Conservation (phyloP, 2,797 vertebrate genomes). For the Manis javanica region DNA sequence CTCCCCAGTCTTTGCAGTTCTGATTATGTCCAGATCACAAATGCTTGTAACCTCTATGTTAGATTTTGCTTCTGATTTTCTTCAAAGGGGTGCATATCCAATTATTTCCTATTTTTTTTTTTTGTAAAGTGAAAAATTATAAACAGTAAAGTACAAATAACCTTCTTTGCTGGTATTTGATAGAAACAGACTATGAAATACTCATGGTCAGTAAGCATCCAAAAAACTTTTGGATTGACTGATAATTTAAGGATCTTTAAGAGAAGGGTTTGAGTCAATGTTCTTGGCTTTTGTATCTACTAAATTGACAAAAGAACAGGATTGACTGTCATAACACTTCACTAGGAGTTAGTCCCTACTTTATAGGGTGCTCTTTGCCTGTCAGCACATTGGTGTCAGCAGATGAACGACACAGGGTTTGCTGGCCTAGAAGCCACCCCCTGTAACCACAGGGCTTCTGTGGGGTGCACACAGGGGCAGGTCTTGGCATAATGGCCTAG, state of each 20-base stretch:
- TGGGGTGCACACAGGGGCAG: neutral
- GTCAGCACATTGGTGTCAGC: neutral
- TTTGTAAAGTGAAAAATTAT: neutral
- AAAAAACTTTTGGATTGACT: neutral
- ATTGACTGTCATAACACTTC: neutral
- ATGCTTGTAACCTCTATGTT: neutral
- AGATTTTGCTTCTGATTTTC: neutral
- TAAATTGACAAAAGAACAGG: neutral
- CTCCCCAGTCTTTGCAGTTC: neutral
- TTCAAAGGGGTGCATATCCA: neutral
- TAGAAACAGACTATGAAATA: neutral
- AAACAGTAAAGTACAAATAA: neutral
- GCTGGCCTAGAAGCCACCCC: neutral
- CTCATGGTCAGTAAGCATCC: neutral
- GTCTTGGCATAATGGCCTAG: neutral
- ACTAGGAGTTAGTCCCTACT: neutral
- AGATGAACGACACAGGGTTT: rapidly evolving
- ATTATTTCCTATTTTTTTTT: neutral
- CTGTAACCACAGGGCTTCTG: neutral
- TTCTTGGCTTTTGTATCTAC: neutral
- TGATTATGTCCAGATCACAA: neutral
- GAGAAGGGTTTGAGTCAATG: neutral
- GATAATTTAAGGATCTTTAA: neutral
- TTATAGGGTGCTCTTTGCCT: neutral
- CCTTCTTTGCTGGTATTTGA: neutral